Conservation (phyloP, 2,797 vertebrate genomes). For the Hipposideros larvatus region DNA sequence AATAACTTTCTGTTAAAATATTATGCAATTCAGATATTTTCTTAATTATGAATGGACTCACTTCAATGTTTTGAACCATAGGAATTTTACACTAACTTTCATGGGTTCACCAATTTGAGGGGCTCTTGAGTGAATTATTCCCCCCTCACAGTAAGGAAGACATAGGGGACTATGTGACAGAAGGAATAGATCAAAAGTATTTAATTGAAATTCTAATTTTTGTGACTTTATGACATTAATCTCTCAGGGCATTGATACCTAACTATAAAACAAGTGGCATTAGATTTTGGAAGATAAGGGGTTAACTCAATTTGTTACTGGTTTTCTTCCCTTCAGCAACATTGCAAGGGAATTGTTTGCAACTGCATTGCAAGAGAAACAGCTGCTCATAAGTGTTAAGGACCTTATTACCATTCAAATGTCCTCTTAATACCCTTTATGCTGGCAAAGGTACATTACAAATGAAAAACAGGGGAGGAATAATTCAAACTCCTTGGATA, state of each 20-base stretch:
- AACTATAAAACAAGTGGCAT: not conserved
- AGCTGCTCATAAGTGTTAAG: constrained; percentile 76
- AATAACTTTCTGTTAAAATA: not conserved
- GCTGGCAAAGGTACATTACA: constrained; percentile 81
- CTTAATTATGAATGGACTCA: constrained; percentile 5
- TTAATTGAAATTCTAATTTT: not conserved
- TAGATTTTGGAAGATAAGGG: constrained; percentile 40
- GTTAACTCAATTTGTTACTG: constrained; percentile 66
- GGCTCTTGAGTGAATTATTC: not conserved
- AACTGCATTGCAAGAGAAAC: constrained; percentile 62
- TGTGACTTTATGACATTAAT: not conserved
- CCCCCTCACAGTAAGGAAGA: not conserved
- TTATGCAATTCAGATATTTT: constrained; percentile 13
- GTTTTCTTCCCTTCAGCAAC: constrained; percentile 28
- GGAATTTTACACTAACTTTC: not conserved
- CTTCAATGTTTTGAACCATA: constrained; percentile 28
- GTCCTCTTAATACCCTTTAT: constrained; percentile 78
- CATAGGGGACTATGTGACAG: not conserved
- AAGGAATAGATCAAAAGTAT: not conserved
- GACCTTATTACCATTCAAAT: constrained; percentile 80
- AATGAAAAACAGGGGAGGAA: constrained; percentile 80
- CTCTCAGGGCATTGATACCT: not conserved
- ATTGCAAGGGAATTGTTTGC: not conserved
- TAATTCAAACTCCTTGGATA: constrained; percentile 79
- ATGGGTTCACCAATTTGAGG: not conserved